phyloP scores from a whole-genome alignment of 2,888 invertebrate species.

The Cephus nigrinus region DNA sequence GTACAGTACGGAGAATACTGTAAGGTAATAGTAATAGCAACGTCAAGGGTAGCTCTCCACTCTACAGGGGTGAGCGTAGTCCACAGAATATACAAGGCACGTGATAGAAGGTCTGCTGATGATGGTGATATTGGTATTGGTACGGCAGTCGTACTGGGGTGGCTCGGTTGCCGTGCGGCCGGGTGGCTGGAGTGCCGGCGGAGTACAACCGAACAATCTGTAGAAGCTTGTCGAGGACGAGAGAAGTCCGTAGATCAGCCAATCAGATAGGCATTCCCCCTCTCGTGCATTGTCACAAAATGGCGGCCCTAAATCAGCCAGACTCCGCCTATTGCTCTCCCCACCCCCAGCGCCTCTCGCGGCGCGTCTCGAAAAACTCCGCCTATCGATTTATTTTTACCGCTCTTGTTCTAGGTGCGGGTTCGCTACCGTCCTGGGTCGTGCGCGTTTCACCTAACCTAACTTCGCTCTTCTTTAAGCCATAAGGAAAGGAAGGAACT shows the following conservation, averaged over 20 bases:
- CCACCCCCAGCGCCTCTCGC: slow-evolving; percentile 48
- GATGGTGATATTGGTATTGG: slow-evolving; percentile 18
- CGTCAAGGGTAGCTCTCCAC: neutral
- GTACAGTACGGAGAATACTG: neutral
- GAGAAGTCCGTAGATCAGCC: slow-evolving; percentile 66
- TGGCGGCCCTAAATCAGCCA: slow-evolving; percentile 66
- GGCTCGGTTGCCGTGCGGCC: slow-evolving; percentile 54
- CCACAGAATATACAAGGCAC: neutral
- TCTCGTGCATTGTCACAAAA: slow-evolving; percentile 65
- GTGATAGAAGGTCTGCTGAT: neutral
- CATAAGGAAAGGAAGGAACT: too few relatives aligned
- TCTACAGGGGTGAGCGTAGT: neutral
- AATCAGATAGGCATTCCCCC: slow-evolving; percentile 65
- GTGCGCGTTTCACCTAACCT: slow-evolving; percentile 4
- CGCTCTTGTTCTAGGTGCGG: slow-evolving; percentile 44
- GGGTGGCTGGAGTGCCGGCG: slow-evolving; percentile 54
- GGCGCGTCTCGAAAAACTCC: slow-evolving; percentile 64
- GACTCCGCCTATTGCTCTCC: slow-evolving; percentile 63
- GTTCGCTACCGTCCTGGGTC: slow-evolving; percentile 2
- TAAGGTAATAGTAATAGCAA: neutral
- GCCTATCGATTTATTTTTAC: slow-evolving; percentile 67
- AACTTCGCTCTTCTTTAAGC: slow-evolving; percentile 11
- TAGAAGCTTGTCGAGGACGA: slow-evolving; percentile 65
- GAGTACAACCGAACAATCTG: slow-evolving; percentile 65
- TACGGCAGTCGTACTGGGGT: slow-evolving; percentile 26